These are phyloP conservation scores for Dromas ardeola DNA, from an alignment of 2,113 vertebrate genomes.

Conservation along the genomic window DNA sequence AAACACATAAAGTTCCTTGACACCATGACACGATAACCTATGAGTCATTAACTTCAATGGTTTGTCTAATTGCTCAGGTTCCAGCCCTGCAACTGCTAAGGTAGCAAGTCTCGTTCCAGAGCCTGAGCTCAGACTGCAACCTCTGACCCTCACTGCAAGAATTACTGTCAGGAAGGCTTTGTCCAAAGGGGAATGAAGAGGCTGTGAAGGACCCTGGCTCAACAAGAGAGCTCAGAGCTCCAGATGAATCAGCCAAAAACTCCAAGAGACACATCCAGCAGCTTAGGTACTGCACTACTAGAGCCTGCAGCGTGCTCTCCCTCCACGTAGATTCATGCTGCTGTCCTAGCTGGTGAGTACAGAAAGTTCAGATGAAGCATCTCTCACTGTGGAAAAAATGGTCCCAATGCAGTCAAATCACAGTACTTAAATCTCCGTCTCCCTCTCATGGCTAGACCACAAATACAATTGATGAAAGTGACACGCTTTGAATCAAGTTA, in stretches of 20 bases:
- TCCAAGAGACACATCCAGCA: neutral
- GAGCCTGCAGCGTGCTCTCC: neutral
- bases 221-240: rapidly evolving
- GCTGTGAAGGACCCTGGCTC: neutral
- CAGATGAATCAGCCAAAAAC: neutral
- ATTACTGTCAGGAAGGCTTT: neutral
- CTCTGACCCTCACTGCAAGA: neutral
- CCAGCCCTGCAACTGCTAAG: neutral
- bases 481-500: neutral
- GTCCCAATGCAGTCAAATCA: neutral
- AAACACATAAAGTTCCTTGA: conserved; percentile 48
- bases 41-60: conserved; percentile 48
- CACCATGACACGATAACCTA: conserved; percentile 17
- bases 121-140: neutral
- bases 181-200: neutral
- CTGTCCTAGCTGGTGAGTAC: neutral
- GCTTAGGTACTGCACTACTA: neutral
- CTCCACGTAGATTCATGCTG: neutral
- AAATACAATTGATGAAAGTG: neutral
- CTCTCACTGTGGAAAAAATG: neutral
- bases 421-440: conserved; percentile 15
- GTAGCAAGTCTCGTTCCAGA: neutral
- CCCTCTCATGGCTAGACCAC: conserved; percentile 18
- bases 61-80: conserved; percentile 5
- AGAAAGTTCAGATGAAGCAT: neutral